phyloP scores from a whole-genome alignment of 1,140 invertebrate species.

The Campodea augens region DNA sequence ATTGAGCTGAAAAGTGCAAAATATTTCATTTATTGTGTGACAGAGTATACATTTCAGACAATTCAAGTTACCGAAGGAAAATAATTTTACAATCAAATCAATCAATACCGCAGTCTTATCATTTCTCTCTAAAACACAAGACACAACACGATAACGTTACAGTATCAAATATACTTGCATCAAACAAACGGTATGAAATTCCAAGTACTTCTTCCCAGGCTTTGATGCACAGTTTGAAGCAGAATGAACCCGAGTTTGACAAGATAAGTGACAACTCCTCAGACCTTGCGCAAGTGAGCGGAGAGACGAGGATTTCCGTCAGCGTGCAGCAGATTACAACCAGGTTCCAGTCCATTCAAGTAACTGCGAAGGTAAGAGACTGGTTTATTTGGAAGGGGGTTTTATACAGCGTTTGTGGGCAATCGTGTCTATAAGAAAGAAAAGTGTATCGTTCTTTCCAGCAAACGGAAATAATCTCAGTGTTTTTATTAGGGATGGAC shows the following conservation, averaged over 20 bases:
- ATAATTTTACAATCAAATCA: background rate
- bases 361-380: slow-evolving; percentile 58
- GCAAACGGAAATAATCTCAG: too few relatives aligned
- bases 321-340: slow-evolving; percentile 81
- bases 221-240: slow-evolving; percentile 48
- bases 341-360: slow-evolving; percentile 74
- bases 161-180: too few relatives aligned
- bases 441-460: too few relatives aligned
- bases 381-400: slow-evolving; percentile 4
- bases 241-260: slow-evolving; percentile 72
- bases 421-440: too few relatives aligned
- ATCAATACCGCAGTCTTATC: background rate
- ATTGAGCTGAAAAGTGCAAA: too few relatives aligned
- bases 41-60: background rate
- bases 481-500: too few relatives aligned
- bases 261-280: slow-evolving; percentile 72
- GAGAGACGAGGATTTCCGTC: slow-evolving; percentile 74
- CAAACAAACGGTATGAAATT: too few relatives aligned
- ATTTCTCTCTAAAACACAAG: slow-evolving; percentile 1
- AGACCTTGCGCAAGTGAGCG: slow-evolving; percentile 61
- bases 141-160: background rate
- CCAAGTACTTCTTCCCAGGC: slow-evolving; percentile 36
- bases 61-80: background rate
- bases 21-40: slow-evolving; percentile 2
- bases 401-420: too few relatives aligned